A percentile compares a stretch with the other conserved stretches of the same genome.
Evolutionary conservation across 2,888 invertebrate species (phyloP).

Genomic region (Caenorhabditis drosophilae): DNA sequence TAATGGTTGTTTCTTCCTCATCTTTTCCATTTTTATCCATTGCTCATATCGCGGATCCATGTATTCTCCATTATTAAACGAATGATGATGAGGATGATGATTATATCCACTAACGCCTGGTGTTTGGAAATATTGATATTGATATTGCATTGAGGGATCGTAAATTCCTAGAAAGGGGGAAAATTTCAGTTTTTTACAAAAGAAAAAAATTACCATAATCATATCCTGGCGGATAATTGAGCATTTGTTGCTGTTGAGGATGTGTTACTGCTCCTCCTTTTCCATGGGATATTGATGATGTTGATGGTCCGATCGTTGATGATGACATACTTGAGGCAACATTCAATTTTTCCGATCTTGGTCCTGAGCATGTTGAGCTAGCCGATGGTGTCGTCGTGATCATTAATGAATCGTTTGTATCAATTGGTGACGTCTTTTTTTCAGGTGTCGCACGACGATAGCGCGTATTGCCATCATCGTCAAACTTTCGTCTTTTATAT

Average conservation of each 20-base stretch:
- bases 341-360: neutral
- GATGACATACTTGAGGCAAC: neutral
- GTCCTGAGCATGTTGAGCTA: neutral
- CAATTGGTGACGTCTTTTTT: neutral
- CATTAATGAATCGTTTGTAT: too few species aligned
- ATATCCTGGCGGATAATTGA: conserved; percentile 4
- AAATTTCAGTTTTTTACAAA: too few species aligned
- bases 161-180: too few species aligned
- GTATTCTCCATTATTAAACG: too few species aligned
- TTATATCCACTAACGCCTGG: too few species aligned
- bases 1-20: too few species aligned
- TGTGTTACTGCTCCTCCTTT: too few species aligned
- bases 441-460: conserved; percentile 6
- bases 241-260: conserved; percentile 1
- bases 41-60: too few species aligned
- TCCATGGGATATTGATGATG: neutral
- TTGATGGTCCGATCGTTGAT: neutral
- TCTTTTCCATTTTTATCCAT: too few species aligned
- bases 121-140: too few species aligned
- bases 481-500: conserved; percentile 8
- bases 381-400: conserved; percentile 1
- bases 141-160: too few species aligned
- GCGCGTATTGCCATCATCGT: conserved; percentile 14
- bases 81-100: too few species aligned
- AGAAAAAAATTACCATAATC: conserved; percentile 11